Base-by-base conservation (phyloP, 2,888 invertebrate genomes). In the Cephus rjabovi region DNA sequence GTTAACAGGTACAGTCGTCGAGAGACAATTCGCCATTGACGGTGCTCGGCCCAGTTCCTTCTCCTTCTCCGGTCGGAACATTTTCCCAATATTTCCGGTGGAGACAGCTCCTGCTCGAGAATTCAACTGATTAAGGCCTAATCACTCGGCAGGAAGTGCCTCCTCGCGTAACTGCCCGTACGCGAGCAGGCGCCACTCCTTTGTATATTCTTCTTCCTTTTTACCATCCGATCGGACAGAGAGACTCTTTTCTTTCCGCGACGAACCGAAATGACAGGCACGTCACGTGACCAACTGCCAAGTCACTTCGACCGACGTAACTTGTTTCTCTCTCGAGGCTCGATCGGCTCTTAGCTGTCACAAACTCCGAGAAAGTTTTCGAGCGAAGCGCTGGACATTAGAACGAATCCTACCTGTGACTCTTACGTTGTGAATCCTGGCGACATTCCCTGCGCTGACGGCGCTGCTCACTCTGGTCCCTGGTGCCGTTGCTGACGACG, bases 1-100 rank as follows among this genome's bases (percentile, higher is more conserved):
- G 90, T 95, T 95, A 89, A 95, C 95, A 76, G 95, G 95, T 80
- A 95, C 95, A 11, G 95, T 95, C 68, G 95, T 95, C 84, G 92
- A 92, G 86, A 94, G 86, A 86, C 92, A 92, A 86, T 92, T 92
- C 75, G 93, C 92, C 90, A 93, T 93, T 70, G 93, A 93, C 15
- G 93, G 93, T 23, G 90, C 90, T 74, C 89, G 85, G 40, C 87
- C 89, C 34, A 88, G 85, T 79, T 89, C 89, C 78, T 86, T 87
- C 77, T 87, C 87, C 76, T 84, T 83, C 73, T 82, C 83, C 9
- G 35, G 73, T 3, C 88, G 86, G 33, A 81, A 83, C 73, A 86
- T 87, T 83, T 84, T 88, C 4, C 88, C 88, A 73, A 90, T 89
- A 76, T 90, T 86, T 34, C 90, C 89, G 12, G 89, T 88, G 11